Percentiles rank a stretch among this genome's conserved stretches.
These are phyloP conservation scores for Agrotis puta DNA, from an alignment of 2,888 invertebrate genomes.

Conservation along the genomic window DNA sequence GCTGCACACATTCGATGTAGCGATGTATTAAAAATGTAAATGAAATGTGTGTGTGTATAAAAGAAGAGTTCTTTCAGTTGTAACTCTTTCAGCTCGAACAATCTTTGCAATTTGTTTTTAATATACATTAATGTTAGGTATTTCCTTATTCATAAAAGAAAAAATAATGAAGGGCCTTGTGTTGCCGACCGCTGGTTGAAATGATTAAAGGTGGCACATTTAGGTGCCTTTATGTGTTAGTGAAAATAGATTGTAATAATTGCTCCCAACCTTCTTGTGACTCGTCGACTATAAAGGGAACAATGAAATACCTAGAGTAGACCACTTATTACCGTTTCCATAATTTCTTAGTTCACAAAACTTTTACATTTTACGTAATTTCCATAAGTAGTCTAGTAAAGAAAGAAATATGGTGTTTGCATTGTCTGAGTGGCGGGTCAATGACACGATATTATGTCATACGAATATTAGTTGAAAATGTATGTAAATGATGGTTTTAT, in stretches of 20 bases:
- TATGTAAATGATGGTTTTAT: slow-evolving; percentile 14
- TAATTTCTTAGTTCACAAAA: slow-evolving; percentile 36
- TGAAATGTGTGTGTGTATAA: too few species aligned
- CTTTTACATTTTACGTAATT: slow-evolving; percentile 33
- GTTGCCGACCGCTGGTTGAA: too few species aligned
- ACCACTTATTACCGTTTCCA: slow-evolving; percentile 22
- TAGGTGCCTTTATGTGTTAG: neutral
- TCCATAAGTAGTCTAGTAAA: slow-evolving; percentile 21
- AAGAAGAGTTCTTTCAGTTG: too few species aligned
- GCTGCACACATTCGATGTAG: too few species aligned
- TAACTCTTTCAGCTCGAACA: too few species aligned
- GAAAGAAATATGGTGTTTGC: slow-evolving; percentile 21
- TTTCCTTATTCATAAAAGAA: too few species aligned
- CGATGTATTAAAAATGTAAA: too few species aligned
- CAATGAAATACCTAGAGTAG: slow-evolving; percentile 11
- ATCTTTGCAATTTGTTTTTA: too few species aligned
- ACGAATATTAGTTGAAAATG: slow-evolving; percentile 14
- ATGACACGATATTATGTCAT: slow-evolving; percentile 48
- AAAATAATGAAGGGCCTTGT: too few species aligned
- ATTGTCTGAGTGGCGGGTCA: slow-evolving; percentile 34
- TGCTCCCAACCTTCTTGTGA: neutral
- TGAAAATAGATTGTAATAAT: neutral
- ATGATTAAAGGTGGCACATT: too few species aligned
- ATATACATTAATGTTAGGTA: too few species aligned
- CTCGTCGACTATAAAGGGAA: slow-evolving; percentile 8